phyloP scores from a whole-genome alignment of 2,888 invertebrate genomes.

The Cheilosia scutellata region DNA sequence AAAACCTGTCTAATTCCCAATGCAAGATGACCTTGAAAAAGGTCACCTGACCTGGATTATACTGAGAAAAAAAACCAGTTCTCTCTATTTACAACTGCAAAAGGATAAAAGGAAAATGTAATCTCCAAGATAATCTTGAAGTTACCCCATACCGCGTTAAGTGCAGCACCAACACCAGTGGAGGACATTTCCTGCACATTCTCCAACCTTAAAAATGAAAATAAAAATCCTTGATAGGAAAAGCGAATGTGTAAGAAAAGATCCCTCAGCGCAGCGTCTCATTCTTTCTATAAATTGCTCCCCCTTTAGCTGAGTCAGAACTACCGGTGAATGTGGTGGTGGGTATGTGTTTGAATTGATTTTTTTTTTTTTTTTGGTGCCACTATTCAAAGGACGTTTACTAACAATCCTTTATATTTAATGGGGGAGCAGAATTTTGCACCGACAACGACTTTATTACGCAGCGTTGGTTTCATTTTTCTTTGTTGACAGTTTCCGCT shows the following conservation, averaged over 20 bases:
- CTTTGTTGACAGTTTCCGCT: background rate
- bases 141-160: constrained; percentile 7
- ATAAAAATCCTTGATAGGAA: constrained; percentile 11
- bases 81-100: background rate
- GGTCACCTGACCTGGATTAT: constrained; percentile 24
- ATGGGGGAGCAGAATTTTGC: background rate
- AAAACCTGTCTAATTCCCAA: background rate
- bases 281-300: background rate
- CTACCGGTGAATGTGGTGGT: background rate
- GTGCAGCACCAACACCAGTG: constrained; percentile 1
- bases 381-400: constrained; percentile 1
- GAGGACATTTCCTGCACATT: background rate
- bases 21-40: constrained; percentile 12
- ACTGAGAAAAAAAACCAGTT: background rate
- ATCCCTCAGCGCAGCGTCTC: background rate
- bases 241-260: background rate
- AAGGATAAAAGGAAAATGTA: constrained; percentile 22
- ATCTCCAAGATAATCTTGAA: constrained; percentile 14
- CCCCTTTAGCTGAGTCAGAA: constrained; percentile 1
- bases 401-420: background rate
- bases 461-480: background rate
- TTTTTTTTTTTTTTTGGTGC: background rate
- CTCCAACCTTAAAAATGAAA: constrained; percentile 4
- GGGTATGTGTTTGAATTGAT: background rate
- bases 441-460: constrained; percentile 16